Percentiles rank a stretch among this genome's conserved stretches.
Evolutionary conservation across 2,113 vertebrate genomes (phyloP).

Genomic region (Variabilichromis moorii): DNA sequence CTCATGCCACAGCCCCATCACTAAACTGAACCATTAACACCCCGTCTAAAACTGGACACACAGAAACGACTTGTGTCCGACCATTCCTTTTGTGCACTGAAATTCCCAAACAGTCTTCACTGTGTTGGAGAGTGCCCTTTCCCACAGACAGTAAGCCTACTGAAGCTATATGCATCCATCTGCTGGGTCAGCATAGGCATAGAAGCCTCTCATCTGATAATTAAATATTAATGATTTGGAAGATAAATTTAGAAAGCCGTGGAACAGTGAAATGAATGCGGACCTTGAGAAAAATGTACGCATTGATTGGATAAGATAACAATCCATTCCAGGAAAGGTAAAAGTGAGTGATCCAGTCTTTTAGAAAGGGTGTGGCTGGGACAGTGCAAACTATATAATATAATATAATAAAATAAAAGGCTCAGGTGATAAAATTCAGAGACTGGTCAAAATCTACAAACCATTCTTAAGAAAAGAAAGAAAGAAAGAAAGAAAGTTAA

Average conservation of each 20-base stretch:
- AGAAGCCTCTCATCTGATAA: conserved; percentile 31
- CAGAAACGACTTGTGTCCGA: conserved; percentile 22
- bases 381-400: background rate
- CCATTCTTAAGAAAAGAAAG: background rate
- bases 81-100: conserved; percentile 25
- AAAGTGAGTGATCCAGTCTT: background rate
- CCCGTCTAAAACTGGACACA: background rate
- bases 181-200: conserved; percentile 44
- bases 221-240: conserved; percentile 59
- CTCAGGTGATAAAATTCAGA: background rate
- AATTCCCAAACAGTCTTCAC: conserved; percentile 11
- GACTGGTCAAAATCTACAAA: background rate
- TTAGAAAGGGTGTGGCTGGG: background rate
- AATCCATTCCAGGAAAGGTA: background rate
- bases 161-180: conserved; percentile 27
- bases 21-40: background rate
- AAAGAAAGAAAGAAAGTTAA: background rate
- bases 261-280: conserved; percentile 15
- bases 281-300: background rate
- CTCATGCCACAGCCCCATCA: background rate
- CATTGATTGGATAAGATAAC: background rate
- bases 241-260: conserved; percentile 56
- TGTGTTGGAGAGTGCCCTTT: background rate
- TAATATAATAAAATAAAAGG: background rate
- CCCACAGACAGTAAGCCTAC: conserved; percentile 10